phyloP scores from a whole-genome alignment of 1,140 invertebrate genomes.

The Cydia amplana region DNA sequence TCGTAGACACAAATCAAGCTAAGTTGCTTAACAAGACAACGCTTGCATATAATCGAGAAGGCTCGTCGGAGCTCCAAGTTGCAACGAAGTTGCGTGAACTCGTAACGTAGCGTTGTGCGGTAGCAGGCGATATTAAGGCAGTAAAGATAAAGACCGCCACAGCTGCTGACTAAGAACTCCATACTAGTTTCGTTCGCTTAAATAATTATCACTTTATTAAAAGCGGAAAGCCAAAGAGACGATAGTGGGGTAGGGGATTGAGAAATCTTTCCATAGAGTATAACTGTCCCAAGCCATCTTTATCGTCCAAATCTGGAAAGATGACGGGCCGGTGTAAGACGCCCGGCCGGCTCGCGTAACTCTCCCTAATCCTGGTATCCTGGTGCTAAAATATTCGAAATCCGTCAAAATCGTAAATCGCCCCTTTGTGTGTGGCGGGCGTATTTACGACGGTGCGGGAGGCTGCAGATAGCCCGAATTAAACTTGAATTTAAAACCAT shows the following conservation, averaged over 20 bases:
- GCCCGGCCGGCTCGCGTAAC: conserved; percentile 49
- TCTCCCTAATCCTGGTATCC: conserved; percentile 53
- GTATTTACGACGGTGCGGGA: conserved; percentile 59
- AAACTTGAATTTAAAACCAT: conserved; percentile 79
- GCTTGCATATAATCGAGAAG: neutral
- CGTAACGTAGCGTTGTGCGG: conserved; percentile 22
- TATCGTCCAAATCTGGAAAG: conserved; percentile 32
- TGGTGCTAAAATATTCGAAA: conserved; percentile 67
- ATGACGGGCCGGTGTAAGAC: conserved; percentile 35
- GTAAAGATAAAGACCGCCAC: neutral
- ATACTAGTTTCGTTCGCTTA: conserved; percentile 37
- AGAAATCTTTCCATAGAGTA: conserved; percentile 11
- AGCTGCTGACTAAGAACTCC: conserved; percentile 20
- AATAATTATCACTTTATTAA: conserved; percentile 60
- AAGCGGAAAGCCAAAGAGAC: conserved; percentile 29
- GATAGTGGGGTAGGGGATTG: neutral
- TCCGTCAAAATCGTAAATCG: conserved; percentile 75
- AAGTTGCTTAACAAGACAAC: conserved; percentile 16
- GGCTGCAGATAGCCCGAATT: conserved; percentile 75
- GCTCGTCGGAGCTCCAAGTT: conserved; percentile 1
- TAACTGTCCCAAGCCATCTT: conserved; percentile 21
- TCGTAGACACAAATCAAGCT: conserved; percentile 27
- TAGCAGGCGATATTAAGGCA: conserved; percentile 38
- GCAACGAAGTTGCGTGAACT: conserved; percentile 21
- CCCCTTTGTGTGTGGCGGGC: conserved; percentile 61